A percentile compares a stretch with the other conserved stretches of the same genome.
Evolutionary conservation across 2,888 invertebrate species (phyloP).

Genomic region (Zaprionus lineosus): DNA sequence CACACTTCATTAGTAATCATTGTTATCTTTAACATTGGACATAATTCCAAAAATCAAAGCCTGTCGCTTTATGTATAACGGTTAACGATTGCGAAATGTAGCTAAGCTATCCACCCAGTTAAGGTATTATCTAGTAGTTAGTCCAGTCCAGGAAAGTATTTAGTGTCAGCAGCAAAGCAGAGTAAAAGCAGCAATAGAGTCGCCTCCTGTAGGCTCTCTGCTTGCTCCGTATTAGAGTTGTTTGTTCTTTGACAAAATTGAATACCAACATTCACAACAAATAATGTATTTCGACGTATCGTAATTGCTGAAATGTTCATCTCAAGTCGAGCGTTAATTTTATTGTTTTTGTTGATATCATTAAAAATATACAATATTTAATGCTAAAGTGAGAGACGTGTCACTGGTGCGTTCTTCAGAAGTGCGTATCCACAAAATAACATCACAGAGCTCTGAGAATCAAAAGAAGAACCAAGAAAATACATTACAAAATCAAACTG

Average conservation of each 20-base stretch:
- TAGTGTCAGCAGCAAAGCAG: neutral
- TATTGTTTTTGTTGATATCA: constrained; percentile 42
- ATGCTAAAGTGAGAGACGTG: too few species aligned
- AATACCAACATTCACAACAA: constrained; percentile 33
- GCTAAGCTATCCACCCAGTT: constrained; percentile 62
- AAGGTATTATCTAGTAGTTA: constrained; percentile 65
- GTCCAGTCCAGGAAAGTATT: constrained; percentile 30
- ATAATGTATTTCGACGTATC: constrained; percentile 58
- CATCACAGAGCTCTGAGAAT: too few species aligned
- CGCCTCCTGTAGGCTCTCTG: too few species aligned
- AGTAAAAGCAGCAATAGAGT: neutral
- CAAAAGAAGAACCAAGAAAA: constrained; percentile 41
- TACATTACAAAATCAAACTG: constrained; percentile 54
- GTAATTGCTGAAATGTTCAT: constrained; percentile 67
- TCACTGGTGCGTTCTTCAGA: constrained; percentile 30
- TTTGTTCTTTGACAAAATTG: constrained; percentile 34
- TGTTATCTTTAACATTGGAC: too few species aligned
- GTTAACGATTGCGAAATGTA: constrained; percentile 49
- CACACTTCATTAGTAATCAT: too few species aligned
- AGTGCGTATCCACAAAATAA: constrained; percentile 22
- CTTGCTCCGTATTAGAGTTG: constrained; percentile 49
- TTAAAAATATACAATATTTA: constrained; percentile 16
- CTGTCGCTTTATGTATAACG: constrained; percentile 32
- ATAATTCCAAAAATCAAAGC: constrained; percentile 43
- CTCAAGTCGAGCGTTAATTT: constrained; percentile 36